Evolutionary conservation across 2,113 vertebrate genomes (phyloP).

Genomic region (Macroglossus sobrinus): DNA sequence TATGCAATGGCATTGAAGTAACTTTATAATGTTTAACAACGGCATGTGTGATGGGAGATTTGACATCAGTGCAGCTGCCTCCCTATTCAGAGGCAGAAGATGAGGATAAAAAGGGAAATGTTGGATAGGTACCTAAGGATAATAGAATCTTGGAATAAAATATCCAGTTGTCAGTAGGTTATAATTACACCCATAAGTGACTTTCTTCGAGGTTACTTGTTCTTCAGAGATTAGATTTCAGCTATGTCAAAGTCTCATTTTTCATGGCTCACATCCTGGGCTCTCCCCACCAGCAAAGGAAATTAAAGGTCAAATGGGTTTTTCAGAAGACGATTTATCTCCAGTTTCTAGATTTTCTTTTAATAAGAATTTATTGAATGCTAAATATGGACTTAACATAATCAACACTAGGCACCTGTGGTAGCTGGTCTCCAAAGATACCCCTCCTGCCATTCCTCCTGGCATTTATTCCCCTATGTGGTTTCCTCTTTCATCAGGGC

Average conservation of each 20-base stretch:
- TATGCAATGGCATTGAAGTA: not conserved
- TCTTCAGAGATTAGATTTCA: constrained; percentile 42
- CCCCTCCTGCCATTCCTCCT: not conserved
- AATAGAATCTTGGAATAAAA: constrained; percentile 54
- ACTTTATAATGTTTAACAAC: constrained; percentile 11
- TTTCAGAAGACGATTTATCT: constrained; percentile 54
- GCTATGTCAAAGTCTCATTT: constrained; percentile 46
- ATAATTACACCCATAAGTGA: constrained; percentile 41
- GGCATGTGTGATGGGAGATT: constrained; percentile 44
- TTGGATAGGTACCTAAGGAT: constrained; percentile 43
- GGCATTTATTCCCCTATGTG: not conserved
- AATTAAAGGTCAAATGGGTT: constrained; percentile 60
- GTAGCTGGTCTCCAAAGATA: not conserved
- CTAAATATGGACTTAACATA: not conserved
- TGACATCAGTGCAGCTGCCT: constrained; percentile 65
- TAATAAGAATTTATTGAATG: constrained; percentile 34
- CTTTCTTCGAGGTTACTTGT: constrained; percentile 58
- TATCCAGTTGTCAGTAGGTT: constrained; percentile 39
- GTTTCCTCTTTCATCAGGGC: not conserved
- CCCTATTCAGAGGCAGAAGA: constrained; percentile 39
- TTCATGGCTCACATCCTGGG: constrained; percentile 16
- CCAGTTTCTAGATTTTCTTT: constrained; percentile 20
- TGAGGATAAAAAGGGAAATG: constrained; percentile 40
- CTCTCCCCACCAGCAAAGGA: constrained; percentile 43
- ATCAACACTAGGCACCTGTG: not conserved